Percentiles rank a stretch among this genome's conserved stretches.
Evolutionary conservation across 2,888 invertebrate genomes (phyloP).

Genomic region (Rhabditoides inermis): DNA sequence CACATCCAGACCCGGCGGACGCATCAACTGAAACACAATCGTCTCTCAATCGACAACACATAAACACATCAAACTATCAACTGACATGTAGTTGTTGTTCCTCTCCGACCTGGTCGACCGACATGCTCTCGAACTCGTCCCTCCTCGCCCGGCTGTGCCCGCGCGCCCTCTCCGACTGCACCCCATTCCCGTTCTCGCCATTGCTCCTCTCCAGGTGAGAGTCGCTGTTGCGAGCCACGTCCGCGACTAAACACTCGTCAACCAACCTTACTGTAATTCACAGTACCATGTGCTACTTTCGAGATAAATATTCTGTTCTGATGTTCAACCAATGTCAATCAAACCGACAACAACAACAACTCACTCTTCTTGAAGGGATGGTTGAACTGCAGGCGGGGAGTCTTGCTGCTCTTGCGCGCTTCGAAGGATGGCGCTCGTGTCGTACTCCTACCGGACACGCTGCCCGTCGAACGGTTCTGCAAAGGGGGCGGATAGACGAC

Average conservation of each 20-base stretch:
- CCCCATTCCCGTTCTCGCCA: not conserved
- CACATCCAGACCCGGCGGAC: constrained; percentile 34
- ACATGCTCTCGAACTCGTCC: constrained; percentile 2
- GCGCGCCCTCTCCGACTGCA: not conserved
- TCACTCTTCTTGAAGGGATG: constrained; percentile 5
- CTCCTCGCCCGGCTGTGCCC: not conserved
- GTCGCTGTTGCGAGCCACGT: constrained; percentile 8
- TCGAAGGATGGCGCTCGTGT: constrained; percentile 14
- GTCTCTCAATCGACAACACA: not conserved
- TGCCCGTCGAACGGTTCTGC: no score
- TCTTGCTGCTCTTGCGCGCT: constrained; percentile 9
- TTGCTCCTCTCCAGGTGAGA: constrained; percentile 5
- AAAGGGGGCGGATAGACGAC: no score
- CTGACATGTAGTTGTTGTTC: no score
- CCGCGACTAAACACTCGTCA: constrained; percentile 7
- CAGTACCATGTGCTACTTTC: no score
- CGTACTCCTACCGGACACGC: constrained; percentile 4
- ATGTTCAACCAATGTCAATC: no score
- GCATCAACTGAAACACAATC: constrained; percentile 12
- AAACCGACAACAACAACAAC: no score
- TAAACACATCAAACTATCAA: no score
- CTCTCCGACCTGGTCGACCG: no score
- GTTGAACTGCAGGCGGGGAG: not conserved
- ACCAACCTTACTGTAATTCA: no score
- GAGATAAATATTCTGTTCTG: no score